These are phyloP conservation scores for Danio tinwini DNA, from an alignment of 2,797 vertebrate species.

Conservation along the genomic window DNA sequence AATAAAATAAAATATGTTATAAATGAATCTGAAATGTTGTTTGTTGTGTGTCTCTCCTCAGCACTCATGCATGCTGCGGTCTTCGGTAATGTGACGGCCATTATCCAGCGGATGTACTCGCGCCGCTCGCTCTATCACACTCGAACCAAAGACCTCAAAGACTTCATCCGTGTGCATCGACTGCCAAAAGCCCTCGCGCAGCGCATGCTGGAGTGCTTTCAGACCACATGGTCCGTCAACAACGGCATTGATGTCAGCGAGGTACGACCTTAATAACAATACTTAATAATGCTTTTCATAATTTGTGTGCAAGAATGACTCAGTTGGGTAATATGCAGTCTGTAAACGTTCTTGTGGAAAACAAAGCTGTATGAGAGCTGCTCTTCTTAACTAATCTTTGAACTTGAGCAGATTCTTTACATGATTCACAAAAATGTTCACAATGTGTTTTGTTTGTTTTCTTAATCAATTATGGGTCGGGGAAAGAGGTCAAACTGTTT, in stretches of 20 bases:
- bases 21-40: not conserved
- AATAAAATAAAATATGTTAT: too few species aligned
- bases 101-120: slow-evolving; percentile 98
- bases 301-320: slow-evolving; percentile 1
- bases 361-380: not conserved
- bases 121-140: slow-evolving; percentile 98
- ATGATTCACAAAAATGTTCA: too few species aligned
- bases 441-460: not conserved
- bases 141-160: slow-evolving; percentile 96
- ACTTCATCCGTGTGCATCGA: slow-evolving; percentile 96
- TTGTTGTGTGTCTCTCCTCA: slow-evolving; percentile 58
- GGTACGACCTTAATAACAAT: slow-evolving; percentile 33
- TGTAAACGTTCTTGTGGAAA: not conserved
- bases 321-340: not conserved
- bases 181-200: slow-evolving; percentile 95
- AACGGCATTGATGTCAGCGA: slow-evolving; percentile 84
- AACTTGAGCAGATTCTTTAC: not conserved
- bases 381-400: not conserved
- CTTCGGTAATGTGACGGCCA: slow-evolving; percentile 97
- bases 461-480: not conserved
- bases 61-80: slow-evolving; percentile 98
- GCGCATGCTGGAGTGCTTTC: slow-evolving; percentile 97
- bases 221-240: slow-evolving; percentile 98
- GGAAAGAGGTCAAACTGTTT: not conserved
- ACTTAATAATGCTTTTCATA: not conserved